A percentile compares a stretch with the other conserved stretches of the same genome.
Evolutionary conservation across 2,797 vertebrate genomes (phyloP).

Genomic region (Rhinichthys osculus): DNA sequence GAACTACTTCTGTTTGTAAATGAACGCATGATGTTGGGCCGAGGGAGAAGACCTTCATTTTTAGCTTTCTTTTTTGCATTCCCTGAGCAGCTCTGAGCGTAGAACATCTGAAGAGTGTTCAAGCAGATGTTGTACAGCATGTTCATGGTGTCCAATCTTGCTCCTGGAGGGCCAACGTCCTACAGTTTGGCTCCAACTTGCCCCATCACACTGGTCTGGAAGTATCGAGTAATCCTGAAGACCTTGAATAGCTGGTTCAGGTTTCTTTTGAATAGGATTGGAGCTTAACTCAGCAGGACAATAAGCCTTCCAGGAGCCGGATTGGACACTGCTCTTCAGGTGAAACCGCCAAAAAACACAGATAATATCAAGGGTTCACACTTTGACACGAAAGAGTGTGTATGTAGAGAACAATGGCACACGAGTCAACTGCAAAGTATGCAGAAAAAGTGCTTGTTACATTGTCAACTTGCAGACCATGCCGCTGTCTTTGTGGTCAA

Average conservation of each 20-base stretch:
- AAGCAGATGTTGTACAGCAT: not conserved
- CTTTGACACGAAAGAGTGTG: not conserved
- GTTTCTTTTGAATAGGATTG: not conserved
- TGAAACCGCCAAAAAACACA: not conserved
- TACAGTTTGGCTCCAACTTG: not conserved
- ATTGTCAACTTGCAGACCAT: not conserved
- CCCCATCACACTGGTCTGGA: not conserved
- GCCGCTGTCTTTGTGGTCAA: not conserved
- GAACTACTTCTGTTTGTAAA: not conserved
- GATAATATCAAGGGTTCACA: not conserved
- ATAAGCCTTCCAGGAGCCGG: not conserved
- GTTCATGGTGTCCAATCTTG: not conserved
- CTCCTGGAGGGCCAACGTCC: not conserved
- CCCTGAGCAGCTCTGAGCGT: not conserved
- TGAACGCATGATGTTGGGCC: not conserved
- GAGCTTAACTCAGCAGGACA: not conserved
- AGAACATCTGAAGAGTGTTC: not conserved
- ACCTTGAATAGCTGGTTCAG: slow-evolving; percentile 26
- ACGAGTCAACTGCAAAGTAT: slow-evolving; percentile 19
- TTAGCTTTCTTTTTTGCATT: not conserved
- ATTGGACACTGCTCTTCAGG: not conserved
- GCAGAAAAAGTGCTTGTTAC: slow-evolving; percentile 27
- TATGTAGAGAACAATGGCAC: not conserved
- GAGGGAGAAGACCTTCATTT: not conserved
- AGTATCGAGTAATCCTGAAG: slow-evolving; percentile 5